Evolutionary conservation across 2,797 vertebrate species (phyloP), one percentile per base, ranked within the genome.

Genomic region (Melanotaenia boesemani): DNA sequence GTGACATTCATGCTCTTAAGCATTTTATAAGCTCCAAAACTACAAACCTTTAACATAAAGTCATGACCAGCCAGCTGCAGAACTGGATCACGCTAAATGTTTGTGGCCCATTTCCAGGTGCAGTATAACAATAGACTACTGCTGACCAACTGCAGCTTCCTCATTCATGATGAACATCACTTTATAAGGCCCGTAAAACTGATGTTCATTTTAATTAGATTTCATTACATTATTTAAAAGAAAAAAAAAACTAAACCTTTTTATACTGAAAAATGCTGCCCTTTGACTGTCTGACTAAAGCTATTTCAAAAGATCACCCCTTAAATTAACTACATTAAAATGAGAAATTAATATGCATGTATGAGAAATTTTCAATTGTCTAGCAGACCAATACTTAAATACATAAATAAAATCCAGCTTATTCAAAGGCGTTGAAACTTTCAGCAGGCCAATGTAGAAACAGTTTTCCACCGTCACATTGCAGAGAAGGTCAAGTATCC

Each of bases 81-180:
- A 22, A 50, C 34, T 13, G 16, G 12, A 64, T 60, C 26, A 39
- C 54, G 22, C 39, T 20, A 24, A 44, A 37, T 18, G 30, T 63
- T 61, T 63, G 66, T 79, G 76, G 80, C 68, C n/a, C 16, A 36
- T 48, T 56, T 82, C 71, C 55, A 63, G 72, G 75, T 30, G 13
- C 28, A 34, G 46, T 18, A 18, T 20, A 34, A 70, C 36, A 36
- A 67, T 10, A 68, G 36, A 50, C 57, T 22, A 65, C 12, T 0
- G 22, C 41, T 34, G 28, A 48, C 24, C 6, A n/a, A 37, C 55
- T 30, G 1, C 57, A 56, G 39, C 57, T 32, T 57, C 61, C 58
- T 63, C 26, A 69, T 5, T 59, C 16, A 74, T 37, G 34, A 34
- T 1, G 0, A 60, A 18, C 11, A n/a, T 15, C 41, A 8, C 1